These are phyloP conservation scores for Condylura cristata DNA, from an alignment of 2,113 vertebrate species.

Conservation along the genomic window DNA sequence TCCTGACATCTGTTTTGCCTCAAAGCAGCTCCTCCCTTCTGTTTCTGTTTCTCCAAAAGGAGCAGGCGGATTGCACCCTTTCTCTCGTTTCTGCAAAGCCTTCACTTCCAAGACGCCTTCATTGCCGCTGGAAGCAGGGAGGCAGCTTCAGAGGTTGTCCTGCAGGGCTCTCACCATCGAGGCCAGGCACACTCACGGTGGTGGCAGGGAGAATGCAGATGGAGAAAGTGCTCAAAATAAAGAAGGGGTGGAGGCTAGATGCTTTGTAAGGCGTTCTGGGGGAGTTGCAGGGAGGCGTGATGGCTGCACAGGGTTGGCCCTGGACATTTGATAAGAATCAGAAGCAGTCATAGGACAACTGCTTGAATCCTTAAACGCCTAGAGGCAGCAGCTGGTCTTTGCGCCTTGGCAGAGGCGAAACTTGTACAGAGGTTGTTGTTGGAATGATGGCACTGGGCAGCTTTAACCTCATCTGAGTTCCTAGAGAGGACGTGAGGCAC, in stretches of 20 bases:
- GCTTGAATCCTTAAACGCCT: neutral
- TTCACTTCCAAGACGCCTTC: neutral
- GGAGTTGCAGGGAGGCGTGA: neutral
- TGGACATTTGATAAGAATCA: conserved; percentile 7
- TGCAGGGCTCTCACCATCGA: neutral
- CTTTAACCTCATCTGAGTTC: too few species aligned
- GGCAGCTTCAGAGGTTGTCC: neutral
- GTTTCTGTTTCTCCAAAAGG: neutral
- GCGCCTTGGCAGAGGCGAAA: too few species aligned
- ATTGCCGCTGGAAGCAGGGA: neutral
- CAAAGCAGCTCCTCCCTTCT: neutral
- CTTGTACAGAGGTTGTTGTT: neutral
- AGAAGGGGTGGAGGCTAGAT: neutral
- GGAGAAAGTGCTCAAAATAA: neutral
- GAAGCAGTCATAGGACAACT: neutral
- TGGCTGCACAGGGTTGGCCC: neutral
- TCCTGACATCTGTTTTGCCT: neutral
- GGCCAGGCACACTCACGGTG: neutral
- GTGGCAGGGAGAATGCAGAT: neutral
- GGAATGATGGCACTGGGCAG: too few species aligned
- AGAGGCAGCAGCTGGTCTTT: neutral
- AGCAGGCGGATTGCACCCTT: neutral
- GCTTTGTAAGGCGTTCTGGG: neutral
- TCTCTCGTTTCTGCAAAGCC: neutral
- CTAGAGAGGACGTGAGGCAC: too few species aligned